Evolutionary conservation across 2,797 vertebrate genomes (phyloP).

Genomic region (Ammospiza maritima): DNA sequence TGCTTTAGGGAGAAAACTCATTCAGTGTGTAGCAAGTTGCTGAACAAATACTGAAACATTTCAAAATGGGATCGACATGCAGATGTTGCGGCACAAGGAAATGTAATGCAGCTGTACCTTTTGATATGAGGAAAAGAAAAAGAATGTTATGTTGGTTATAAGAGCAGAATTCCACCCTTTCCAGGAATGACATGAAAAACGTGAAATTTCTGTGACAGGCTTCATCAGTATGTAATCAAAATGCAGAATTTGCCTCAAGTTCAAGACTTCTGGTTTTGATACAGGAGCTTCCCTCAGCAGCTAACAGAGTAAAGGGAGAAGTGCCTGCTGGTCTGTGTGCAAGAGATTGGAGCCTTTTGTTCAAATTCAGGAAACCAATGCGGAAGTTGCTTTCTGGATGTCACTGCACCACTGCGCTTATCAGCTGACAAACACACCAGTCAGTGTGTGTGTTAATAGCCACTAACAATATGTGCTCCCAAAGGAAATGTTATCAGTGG

Average conservation of each 20-base stretch:
- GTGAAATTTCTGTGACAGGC: neutral
- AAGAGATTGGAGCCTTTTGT: neutral
- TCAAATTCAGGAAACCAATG: neutral
- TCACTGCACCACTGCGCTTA: neutral
- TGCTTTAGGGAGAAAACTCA: neutral
- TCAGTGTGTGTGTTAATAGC: neutral
- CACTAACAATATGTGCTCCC: neutral
- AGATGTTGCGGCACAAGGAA: neutral
- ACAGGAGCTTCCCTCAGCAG: neutral
- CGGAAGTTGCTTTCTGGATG: neutral
- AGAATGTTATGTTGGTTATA: accelerated
- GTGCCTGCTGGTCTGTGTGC: neutral
- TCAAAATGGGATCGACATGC: neutral
- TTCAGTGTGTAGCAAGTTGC: neutral
- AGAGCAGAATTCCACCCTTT: neutral
- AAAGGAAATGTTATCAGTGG: neutral
- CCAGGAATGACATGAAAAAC: neutral
- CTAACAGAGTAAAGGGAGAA: neutral
- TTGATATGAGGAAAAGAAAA: neutral
- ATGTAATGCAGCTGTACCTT: neutral
- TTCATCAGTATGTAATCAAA: neutral
- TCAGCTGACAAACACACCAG: neutral
- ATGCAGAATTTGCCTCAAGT: accelerated
- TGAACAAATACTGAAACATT: neutral
- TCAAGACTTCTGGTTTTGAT: neutral